Evolutionary conservation across 2,113 vertebrate genomes (phyloP), one percentile per base, ranked within the genome.

Genomic region (Ceuthmochares aereus): DNA sequence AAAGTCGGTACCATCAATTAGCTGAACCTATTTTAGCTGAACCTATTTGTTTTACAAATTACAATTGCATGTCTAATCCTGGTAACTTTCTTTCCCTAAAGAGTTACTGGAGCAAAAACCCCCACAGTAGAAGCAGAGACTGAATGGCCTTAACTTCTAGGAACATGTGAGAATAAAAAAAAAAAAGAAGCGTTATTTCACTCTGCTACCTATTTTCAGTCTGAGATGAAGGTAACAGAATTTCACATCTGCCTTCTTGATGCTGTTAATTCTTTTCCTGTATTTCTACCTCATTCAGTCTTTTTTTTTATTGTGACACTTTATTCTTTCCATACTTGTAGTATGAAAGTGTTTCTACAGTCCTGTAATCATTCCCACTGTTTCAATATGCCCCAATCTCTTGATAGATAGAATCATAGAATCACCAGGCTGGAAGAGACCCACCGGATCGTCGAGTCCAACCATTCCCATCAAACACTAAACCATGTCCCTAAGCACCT

Each of bases 1-100:
- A 91, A 90, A 94, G 82, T 87, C 72, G 91, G 49, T 69, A 19
- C 27, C 78, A 66, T 85, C 93, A 95, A 92, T 94, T 96, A 92
- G 59, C 88, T 73, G 23, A 66, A 84, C 66, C 27, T 89, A 87
- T 95, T 95, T 91, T 96, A 92, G 59, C 88, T 73, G 23, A 66
- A 84, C 66, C 27, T 89, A 87, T 95, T 95, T 91, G 67, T 91
- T 94, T 91, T 76, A 87, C 66, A 81, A 94, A 91, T 91, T 84
- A 19, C 42, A 60, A 45, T 82, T 75, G 36, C 30, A 37, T 58
- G 27, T 75, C 58, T 89, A 89, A 93, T 89, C 54, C 77, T 85
- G 40, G n/a, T 78, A 93, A 73, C 62, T 89, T 90, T 68, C 42
- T 45, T 27, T 84, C 78, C 63, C 84, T 76, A 15, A 73, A 43